phyloP scores from a whole-genome alignment of 2,888 invertebrate species.

The Philereme vetulata region DNA sequence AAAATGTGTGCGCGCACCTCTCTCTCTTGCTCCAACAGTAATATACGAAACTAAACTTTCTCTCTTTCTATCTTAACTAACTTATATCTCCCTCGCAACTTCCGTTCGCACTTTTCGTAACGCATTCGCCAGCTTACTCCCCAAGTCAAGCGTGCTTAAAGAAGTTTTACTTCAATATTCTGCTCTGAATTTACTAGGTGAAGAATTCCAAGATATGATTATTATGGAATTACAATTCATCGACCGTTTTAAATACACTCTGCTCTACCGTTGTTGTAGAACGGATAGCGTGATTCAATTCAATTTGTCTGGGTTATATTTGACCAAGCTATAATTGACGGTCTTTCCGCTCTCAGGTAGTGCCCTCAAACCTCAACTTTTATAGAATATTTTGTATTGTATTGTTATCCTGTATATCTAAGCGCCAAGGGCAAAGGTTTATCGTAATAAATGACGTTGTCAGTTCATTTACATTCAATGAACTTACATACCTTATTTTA shows the following conservation, averaged over 20 bases:
- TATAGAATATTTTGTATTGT: slow-evolving; percentile 35
- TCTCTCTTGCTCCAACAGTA: too few relatives aligned
- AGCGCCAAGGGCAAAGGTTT: slow-evolving; percentile 23
- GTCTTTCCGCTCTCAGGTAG: slow-evolving; percentile 49
- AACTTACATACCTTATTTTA: slow-evolving; percentile 1
- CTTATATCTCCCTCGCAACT: too few relatives aligned
- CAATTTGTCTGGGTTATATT: slow-evolving; percentile 41
- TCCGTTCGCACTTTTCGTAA: too few relatives aligned
- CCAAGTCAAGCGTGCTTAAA: too few relatives aligned
- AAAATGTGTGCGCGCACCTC: too few relatives aligned
- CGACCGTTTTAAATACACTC: background rate
- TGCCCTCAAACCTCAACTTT: slow-evolving; percentile 32
- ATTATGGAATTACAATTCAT: too few relatives aligned
- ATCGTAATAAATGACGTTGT: slow-evolving; percentile 15
- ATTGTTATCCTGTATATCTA: slow-evolving; percentile 19
- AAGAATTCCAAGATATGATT: too few relatives aligned
- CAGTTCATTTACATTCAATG: slow-evolving; percentile 14
- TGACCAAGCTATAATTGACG: slow-evolving; percentile 45
- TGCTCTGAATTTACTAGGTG: too few relatives aligned
- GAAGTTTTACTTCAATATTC: too few relatives aligned
- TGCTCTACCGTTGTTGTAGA: background rate
- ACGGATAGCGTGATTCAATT: slow-evolving; percentile 18
- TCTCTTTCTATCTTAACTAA: too few relatives aligned
- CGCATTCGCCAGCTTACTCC: too few relatives aligned
- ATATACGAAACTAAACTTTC: too few relatives aligned